Base-by-base conservation (phyloP, 2,888 invertebrate genomes). In the Ommatoiulus sabulosus region DNA sequence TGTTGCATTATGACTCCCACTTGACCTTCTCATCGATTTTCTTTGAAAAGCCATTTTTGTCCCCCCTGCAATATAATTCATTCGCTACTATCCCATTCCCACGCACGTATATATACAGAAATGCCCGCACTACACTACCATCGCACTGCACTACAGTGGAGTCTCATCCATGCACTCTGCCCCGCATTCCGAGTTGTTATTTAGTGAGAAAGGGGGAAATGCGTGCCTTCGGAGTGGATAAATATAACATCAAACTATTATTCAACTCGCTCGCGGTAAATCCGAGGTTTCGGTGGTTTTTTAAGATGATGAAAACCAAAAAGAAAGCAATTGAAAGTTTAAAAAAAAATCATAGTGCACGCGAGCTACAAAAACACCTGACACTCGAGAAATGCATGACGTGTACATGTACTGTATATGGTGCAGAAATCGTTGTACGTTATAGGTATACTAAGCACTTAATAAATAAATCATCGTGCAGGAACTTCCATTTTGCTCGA, bases 1-100 rank as follows among this genome's bases (percentile, higher is more conserved):
- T 63, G 20, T 63, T 63, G 63, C 63, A 63, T 63, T 63, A 63
- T 63, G 63, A 63, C 63, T 63, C 63, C 63, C 63, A 63, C 63
- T 63, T 63, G 63, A 63, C 63, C 63, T 63, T 63, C 63, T 20
- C 63, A 63, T 63, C 63, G 63, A 63, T 63, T 63, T 63, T 63
- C 63, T 63, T 63, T 63, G 63, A 63, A 63, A 63, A 63, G 63
- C 63, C 63, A 63, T 63, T 63, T 63, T 63, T 63, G 63, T 63
- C 20, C 63, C 63, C 63, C 63, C 63, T 20, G 63, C 63, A 63
- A 63, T 63, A 63, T 63, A 63, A 63, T 63, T 63, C 63, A 63
- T 20, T 63, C 17, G n/a, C 63, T 20, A 5, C 63, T 20, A 63
- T 63, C 63, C 63, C 63, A 63, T 63, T 63, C 63, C 63, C 2